Evolutionary conservation across 2,888 invertebrate species (phyloP), one percentile per base, ranked within the genome.

Genomic region (Octodonta nipae): DNA sequence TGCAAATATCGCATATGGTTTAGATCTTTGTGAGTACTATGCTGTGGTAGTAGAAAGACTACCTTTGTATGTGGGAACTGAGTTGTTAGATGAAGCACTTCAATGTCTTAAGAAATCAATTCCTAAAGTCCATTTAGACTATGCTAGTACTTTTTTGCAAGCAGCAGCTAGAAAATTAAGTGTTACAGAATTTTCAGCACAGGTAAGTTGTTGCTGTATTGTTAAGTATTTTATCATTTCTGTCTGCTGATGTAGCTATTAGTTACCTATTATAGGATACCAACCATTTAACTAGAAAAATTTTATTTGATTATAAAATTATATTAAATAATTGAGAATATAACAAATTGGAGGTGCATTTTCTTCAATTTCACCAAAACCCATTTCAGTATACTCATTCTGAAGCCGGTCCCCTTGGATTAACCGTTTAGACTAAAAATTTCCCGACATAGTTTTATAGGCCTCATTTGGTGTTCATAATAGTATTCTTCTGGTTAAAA

Each of bases 1-100:
- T 15, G 36, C 44, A 1, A 51, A 50, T 41, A 33, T 55, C n/a
- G 42, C 51, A 5, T 40, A 46, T 32, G 46, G 37, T 4, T 33
- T 55, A 16, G 41, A 53, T 38, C 32, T 55, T 15, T 34, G 38
- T 14, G 31, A 40, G 36, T 41, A 41, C 34, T 53, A 45, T 29
- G 45, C 46, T 26, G 34, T 32, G 26, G 44, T 47, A 14, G 34
- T 55, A 13, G 35, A 45, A 35, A 39, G 40, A 27, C 41, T 56
- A 14, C 50, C 52, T 12, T 24, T 53, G 2, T 25, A 36, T 11
- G 30, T 40, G 17, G 41, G 43, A 12, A 35, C 40, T 25, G 51
- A 56, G 36, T 25, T 56, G 4, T 32, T 55, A 12, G 42, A 40
- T 33, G 56, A 58, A 44, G 40, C 55, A 10, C 30, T 49, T 26